Base-by-base conservation (phyloP, 2,888 invertebrate genomes). In the Polyommatus iphigenia region DNA sequence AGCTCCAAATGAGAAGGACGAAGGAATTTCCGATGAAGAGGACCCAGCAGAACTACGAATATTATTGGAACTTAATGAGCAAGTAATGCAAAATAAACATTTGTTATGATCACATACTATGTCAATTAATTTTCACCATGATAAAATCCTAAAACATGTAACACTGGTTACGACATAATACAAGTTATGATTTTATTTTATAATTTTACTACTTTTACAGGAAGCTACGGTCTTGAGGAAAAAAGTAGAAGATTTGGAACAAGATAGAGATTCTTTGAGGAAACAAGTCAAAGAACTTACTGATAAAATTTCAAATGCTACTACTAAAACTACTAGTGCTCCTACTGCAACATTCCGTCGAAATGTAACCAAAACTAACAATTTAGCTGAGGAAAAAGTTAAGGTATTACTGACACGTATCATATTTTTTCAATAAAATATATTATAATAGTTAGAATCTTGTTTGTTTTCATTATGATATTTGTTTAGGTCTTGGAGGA, bases 51-150 rank as follows among this genome's bases (percentile, higher is more conserved):
- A 98, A 88, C 90, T 98, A 79, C 96, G 97, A 85, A 95, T 98
- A 67, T 96, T 98, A 82, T 92, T 99, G 77, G 98, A 98, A 89
- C 95, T 98, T 76, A 97, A 97, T 86, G 98, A 98, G 90, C 98
- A 98, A 94, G 96, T 95, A 88, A 78, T 78, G 50, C 71, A 32
- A 36, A 76, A 75, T n/a, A n/a, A 10, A 32, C 8, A 15, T 54
- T 67, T 46, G 29, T 3, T 20, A 54, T 54, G 59, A 59, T 7
- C 57, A 20, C 20, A 24, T 0, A 62, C 24, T 24, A 20, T 62
- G 1, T 50, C 54, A 54, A 54, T 54, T 18, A 0, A 18, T 18
- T 54, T 54, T 54, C 18, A 18, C 54, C 4, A 54, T 54, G 4
- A 4, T 5, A 54, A 54, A 46, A 46, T 41, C 41, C 41, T 46